These are phyloP conservation scores for Heteronetta atricapilla DNA, from an alignment of 2,113 vertebrate species.

Conservation along the genomic window DNA sequence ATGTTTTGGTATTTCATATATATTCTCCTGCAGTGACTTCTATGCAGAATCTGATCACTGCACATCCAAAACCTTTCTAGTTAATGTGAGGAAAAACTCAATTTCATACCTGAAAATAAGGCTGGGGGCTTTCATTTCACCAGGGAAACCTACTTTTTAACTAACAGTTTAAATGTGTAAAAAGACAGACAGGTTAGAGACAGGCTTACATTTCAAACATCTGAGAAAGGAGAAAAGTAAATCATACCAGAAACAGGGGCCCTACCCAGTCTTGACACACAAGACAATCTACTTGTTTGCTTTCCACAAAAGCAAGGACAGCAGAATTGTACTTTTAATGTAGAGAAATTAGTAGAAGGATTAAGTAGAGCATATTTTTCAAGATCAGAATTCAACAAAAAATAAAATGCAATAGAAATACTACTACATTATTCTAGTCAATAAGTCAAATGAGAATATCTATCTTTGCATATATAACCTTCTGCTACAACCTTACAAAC, in stretches of 20 bases:
- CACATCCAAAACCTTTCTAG: neutral
- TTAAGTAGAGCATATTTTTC: neutral
- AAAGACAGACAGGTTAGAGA: neutral
- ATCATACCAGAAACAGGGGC: neutral
- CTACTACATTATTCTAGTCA: neutral
- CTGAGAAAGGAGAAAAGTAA: neutral
- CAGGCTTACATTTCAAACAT: neutral
- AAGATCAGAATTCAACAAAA: neutral
- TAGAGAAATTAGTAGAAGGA: neutral
- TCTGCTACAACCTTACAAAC: neutral
- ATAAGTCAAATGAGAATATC: neutral
- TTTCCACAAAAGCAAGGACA: neutral
- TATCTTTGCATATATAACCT: fast-evolving
- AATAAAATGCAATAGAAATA: neutral
- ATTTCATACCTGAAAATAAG: neutral
- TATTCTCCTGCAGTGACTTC: neutral
- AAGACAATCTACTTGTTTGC: neutral
- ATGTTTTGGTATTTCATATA: neutral
- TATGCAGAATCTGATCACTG: neutral
- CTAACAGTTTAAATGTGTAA: neutral
- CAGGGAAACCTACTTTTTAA: neutral
- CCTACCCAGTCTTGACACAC: neutral
- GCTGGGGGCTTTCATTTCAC: neutral
- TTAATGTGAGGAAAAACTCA: neutral
- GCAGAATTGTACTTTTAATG: neutral